Evolutionary conservation across 2,113 vertebrate species (phyloP), one percentile per base, ranked within the genome.

Genomic region (Bubo bubo): DNA sequence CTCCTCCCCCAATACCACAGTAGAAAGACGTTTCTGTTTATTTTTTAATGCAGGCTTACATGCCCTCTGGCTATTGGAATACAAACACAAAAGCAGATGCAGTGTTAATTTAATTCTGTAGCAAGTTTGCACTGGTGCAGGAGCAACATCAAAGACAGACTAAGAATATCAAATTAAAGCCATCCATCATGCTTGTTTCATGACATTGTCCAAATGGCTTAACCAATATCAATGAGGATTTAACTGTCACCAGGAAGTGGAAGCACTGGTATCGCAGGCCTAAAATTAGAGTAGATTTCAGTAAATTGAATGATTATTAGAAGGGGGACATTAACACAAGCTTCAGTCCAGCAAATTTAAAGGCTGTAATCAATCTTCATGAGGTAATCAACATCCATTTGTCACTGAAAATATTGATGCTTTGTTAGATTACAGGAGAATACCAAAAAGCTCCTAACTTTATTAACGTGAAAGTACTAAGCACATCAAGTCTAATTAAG

Each of bases 81-180:
- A 88, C 83, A 95, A 98, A 97, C 92, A 95, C 80, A 92, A 97
- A 96, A 93, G 91, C 76, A 97, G 95, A 98, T 95, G 84, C 79
- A 93, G 53, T 81, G 94, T 95, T 98, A 98, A 98, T 98, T 98
- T 96, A 98, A 98, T 98, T 98, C 93, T 68, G 70, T 72, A 86
- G 86, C 55, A 92, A 90, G 95, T 95, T 98, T 93, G 98, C 94
- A 94, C 92, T 94, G 91, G 90, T 96, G 96, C 94, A 95, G 90
- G 68, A 97, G 93, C 81, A 97, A 98, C 76, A 98, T 97, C 95
- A 97, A 98, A 98, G 95, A 86, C 73, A 87, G 93, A 77, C 91
- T 96, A 96, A 84, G 90, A 97, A 97, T 97, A 97, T 98, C 79
- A 96, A 98, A 99, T 98, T 98, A 97, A 98, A 98, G 94, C 77